Conservation (phyloP, 2,888 invertebrate species). For the Megastigmus dorsalis region DNA sequence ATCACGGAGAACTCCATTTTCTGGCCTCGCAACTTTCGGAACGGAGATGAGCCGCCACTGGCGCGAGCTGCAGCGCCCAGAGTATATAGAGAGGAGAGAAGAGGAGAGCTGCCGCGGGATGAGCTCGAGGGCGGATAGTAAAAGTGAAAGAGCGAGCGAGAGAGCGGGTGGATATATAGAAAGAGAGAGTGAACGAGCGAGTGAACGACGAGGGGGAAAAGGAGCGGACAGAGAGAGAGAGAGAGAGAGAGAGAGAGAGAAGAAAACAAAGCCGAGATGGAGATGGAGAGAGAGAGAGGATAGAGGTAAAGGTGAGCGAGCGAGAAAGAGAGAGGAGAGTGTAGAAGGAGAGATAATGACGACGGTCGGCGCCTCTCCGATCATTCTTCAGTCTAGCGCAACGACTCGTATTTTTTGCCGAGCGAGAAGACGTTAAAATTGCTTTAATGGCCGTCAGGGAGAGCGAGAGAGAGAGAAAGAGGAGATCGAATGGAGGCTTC, state of each 20-base stretch:
- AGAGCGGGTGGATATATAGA: constrained; percentile 17
- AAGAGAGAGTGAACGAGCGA: constrained; percentile 35
- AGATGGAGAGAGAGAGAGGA: constrained; percentile 12
- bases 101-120: neutral
- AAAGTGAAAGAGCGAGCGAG: constrained; percentile 40
- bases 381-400: constrained; percentile 74
- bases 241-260: constrained; percentile 4
- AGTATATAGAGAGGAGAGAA: constrained; percentile 36
- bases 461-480: constrained; percentile 1
- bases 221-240: neutral
- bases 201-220: constrained; percentile 8
- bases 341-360: constrained; percentile 61
- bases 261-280: too few species aligned
- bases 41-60: constrained; percentile 2
- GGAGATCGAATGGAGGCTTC: neutral
- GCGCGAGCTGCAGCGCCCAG: too few species aligned
- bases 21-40: constrained; percentile 31
- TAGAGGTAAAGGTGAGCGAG: constrained; percentile 28
- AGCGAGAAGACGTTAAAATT: constrained; percentile 71
- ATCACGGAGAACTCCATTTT: constrained; percentile 56
- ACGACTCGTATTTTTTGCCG: constrained; percentile 70
- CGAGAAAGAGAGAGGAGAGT: constrained; percentile 55
- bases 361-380: constrained; percentile 70
- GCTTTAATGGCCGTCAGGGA: constrained; percentile 67
- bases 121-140: constrained; percentile 41